These are phyloP conservation scores for Dasysyrphus tricinctus DNA, from an alignment of 2,888 invertebrate genomes.

Conservation along the genomic window DNA sequence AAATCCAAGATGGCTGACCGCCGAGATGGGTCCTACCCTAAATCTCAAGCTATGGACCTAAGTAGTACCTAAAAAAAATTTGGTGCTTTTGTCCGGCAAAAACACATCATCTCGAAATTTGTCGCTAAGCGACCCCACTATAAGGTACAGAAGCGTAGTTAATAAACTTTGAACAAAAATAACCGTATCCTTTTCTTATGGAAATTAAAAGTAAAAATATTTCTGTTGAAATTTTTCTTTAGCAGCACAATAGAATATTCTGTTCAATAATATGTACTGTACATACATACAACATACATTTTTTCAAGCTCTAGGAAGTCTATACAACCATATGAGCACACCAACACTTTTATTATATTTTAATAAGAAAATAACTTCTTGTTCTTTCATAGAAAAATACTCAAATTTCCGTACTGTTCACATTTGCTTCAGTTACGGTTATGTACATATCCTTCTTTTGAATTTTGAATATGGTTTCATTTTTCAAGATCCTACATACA, in stretches of 20 bases:
- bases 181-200: neutral
- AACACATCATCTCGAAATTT: too few relatives aligned
- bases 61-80: too few relatives aligned
- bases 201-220: neutral
- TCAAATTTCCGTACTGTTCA: constrained; percentile 19
- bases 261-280: neutral
- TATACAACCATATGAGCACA: neutral
- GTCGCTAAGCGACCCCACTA: too few relatives aligned
- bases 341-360: constrained; percentile 35
- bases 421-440: constrained; percentile 28
- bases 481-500: neutral
- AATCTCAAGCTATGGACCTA: too few relatives aligned
- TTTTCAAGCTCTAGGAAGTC: neutral
- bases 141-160: neutral
- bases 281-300: neutral
- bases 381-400: constrained; percentile 25
- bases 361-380: constrained; percentile 14
- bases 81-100: too few relatives aligned
- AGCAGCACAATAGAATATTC: neutral
- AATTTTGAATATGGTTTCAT: constrained; percentile 27
- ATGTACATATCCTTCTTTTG: constrained; percentile 38
- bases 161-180: neutral
- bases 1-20: too few relatives aligned
- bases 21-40: too few relatives aligned
- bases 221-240: neutral